Conservation (phyloP, 2,113 vertebrate genomes). For the Barbus barbus region DNA sequence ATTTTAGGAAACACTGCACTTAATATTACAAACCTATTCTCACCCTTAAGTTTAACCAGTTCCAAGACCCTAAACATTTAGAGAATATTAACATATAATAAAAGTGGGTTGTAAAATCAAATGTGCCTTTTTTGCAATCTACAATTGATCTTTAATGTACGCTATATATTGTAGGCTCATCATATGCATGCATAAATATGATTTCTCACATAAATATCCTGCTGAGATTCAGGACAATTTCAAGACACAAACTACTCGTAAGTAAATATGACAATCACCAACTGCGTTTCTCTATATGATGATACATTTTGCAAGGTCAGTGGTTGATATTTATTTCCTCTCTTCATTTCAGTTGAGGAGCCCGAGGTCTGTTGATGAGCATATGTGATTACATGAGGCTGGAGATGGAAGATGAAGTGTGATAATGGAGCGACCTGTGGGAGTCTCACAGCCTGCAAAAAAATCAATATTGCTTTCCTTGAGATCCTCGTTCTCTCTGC, state of each 20-base stretch:
- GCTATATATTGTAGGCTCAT: neutral
- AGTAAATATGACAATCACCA: neutral
- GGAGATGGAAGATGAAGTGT: conserved; percentile 52
- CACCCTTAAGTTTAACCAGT: too few relatives aligned
- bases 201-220: neutral
- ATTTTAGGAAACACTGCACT: neutral
- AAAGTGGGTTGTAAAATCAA: neutral
- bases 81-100: too few relatives aligned
- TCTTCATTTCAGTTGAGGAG: neutral
- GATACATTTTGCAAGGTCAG: conserved; percentile 28
- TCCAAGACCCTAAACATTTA: too few relatives aligned
- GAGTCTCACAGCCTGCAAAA: conserved; percentile 34
- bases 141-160: conserved; percentile 41
- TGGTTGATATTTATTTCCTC: conserved; percentile 1
- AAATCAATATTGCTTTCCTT: conserved; percentile 53
- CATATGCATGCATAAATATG: neutral
- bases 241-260: neutral
- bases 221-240: neutral
- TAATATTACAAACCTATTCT: neutral
- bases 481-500: conserved; percentile 40
- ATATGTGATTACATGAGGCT: conserved; percentile 43
- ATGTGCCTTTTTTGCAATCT: neutral
- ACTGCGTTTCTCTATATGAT: neutral
- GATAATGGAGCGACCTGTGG: conserved; percentile 48
- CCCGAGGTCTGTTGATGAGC: conserved; percentile 44